Base-by-base conservation (phyloP, 1,140 invertebrate genomes). In the Alviniconcha marisindica region DNA sequence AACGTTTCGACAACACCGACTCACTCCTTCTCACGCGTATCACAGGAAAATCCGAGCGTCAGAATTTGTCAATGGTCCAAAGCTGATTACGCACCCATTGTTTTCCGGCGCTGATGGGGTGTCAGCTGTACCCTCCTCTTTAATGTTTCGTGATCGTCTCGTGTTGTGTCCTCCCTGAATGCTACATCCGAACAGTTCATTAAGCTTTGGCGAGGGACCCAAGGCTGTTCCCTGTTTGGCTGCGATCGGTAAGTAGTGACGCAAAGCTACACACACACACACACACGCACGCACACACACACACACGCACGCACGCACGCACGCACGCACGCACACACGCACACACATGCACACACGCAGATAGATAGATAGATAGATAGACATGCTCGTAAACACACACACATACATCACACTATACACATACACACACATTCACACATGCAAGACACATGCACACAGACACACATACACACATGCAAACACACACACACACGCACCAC, bases 251-350 rank as follows among this genome's bases (percentile, higher is more conserved):
- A 48, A 18, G 44, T 18, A 48, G 44, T 12, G 7, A 63, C 60
- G 24, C 60, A 63, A 5, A 63, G 7, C 7, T 4, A n/a, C 60
- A 63, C 10, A 63, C 10, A 63, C 10, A 63, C 60, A 63, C 10
- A 63, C 60, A 63, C 10, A 63, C 60, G 24, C 10, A 63, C 60
- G 5, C 10, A 63, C 60, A 14, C 60, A 63, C 60, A 63, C 60
- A 63, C 60, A 63, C 60, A 63, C 60, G 24, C 60, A 63, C 60
- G 24, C 60, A 63, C 60, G 28, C 60, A 63, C 60, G 28, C 60
- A 63, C 60, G 28, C 60, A 63, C 60, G 36, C 71, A 38, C 71
- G 36, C 71, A 38, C 7, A 74, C 71, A 74, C 71, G 38, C 71
- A 74, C 71, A 74, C 71, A 74, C 71, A 74, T 2, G 1, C 71